Evolutionary conservation across 2,888 invertebrate genomes (phyloP), one percentile per base, ranked within the genome.

Genomic region (Caenorhabditis uteleia): DNA sequence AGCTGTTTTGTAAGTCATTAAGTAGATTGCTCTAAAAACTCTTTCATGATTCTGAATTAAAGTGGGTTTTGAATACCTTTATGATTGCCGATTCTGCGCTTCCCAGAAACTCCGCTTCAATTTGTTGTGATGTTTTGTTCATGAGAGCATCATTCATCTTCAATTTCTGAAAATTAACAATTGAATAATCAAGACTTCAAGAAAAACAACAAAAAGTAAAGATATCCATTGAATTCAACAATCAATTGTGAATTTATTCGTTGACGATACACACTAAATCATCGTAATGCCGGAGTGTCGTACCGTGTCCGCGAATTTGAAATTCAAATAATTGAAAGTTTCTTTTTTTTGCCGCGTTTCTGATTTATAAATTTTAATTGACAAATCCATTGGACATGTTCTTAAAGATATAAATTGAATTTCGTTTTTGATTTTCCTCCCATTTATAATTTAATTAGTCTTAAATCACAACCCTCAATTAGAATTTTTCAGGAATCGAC

Each of bases 121-220:
- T 64, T 2, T 34, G n/a, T 36, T 64, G 57, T 33, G 64, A 57
- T n/a, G 44, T 64, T 31, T 64, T 64, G 8, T 53, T 51, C 64
- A 64, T 64, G 12, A 64, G 55, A 42, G 55, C 55, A 56, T 36
- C 21, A n/a, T n/a, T 36, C 10, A 16, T 36, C 8, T 40, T 40
- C n/a, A 7, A n/a, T 7, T 43, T 25, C 25, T 42, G 42, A 27
- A 42, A 42, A 42, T n/a, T 26, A 42, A 14, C 7, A 21, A 6
- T 42, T 26, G 6, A 26, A 26, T 39, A 20, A 39, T n/a, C n/a
- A n/a, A n/a, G 4, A 20, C 4, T 25, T 40, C 4, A 25, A 7
- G 25, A 40, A 47, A 47, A 36, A 25, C 25, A 47, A 36, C 3
- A 23, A 38, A 36, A 47, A 38, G 7, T 16, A 33, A 46, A 38